A percentile compares a stretch with the other conserved stretches of the same genome.
These are phyloP conservation scores for Drosophila nigromelanica DNA, from an alignment of 1,140 invertebrate species.

Conservation along the genomic window DNA sequence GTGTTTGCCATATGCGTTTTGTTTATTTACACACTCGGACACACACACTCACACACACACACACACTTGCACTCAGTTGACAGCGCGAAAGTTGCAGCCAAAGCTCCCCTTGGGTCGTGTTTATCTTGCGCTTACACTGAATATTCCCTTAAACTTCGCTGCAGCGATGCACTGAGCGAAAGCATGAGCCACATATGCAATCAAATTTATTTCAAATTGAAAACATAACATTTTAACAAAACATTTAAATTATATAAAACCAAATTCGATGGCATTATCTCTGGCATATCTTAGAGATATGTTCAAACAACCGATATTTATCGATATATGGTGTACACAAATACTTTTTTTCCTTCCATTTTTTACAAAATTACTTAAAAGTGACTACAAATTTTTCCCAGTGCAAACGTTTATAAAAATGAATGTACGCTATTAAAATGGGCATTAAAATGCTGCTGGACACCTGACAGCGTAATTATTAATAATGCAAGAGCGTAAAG, in stretches of 20 bases:
- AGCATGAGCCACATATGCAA: neutral
- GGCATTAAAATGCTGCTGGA: neutral
- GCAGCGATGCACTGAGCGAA: slow-evolving; percentile 2
- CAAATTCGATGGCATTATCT: too few species aligned
- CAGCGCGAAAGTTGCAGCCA: slow-evolving; percentile 47
- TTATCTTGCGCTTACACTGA: slow-evolving; percentile 72
- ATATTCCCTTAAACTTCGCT: slow-evolving; percentile 68
- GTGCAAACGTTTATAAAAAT: neutral
- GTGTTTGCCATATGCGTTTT: slow-evolving; percentile 48
- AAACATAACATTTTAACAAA: too few species aligned
- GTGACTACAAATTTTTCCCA: neutral
- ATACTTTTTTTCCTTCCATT: too few species aligned
- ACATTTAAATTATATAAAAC: too few species aligned
- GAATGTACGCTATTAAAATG: neutral
- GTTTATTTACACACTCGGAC: slow-evolving; percentile 49
- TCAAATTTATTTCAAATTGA: neutral
- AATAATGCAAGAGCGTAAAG: too few species aligned
- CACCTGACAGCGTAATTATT: too few species aligned
- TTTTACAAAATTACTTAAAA: too few species aligned
- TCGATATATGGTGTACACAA: too few species aligned
- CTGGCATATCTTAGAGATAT: too few species aligned
- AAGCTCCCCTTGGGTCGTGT: slow-evolving; percentile 66
- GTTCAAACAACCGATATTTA: too few species aligned
- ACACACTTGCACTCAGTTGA: slow-evolving; percentile 20
- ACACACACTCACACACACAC: slow-evolving; percentile 9